Evolutionary conservation across 2,888 invertebrate genomes (phyloP), one percentile per base, ranked within the genome.

Genomic region (Lepidocyrtinus sp.): DNA sequence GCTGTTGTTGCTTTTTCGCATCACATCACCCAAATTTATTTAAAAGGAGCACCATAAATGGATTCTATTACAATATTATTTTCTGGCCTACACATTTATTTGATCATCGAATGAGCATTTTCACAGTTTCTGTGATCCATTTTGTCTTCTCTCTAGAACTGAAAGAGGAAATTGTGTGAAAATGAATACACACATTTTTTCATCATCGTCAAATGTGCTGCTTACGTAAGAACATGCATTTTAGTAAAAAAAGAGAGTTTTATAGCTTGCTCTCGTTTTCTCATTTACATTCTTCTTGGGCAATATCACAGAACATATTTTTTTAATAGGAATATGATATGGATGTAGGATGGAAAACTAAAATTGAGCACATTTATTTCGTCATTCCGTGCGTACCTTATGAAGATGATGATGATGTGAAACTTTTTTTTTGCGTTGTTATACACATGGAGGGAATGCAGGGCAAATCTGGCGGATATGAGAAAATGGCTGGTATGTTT

Each of bases 1-100:
- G n/a, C n/a, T 62, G 61, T 62, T 62, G 46, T 71, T 76, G n/a
- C n/a, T 76, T 59, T 59, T 59, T 59, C 59, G 59, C 59, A 59
- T 59, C 59, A 59, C 59, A 59, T 59, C 59, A 36, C 77, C 71
- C 77, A 77, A n/a, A 77, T 77, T 77, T 77, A 71, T 71, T 59
- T 59, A 59, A 59, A 59, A 59, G 61, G 55, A 71, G 50, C 26
- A 22, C 71, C 77, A 61, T 77, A 77, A 77, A 77, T 70, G 77
- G 77, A 65, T 61, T 71, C 55, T 71, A 62, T 46, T 46, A 59
- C 59, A n/a, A 59, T 59, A 59, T 59, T 59, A 59, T 59, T 59
- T 36, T 59, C 21, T 21, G n/a, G 59, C 59, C 59, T 59, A 59
- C 59, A 59, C 59, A 59, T 50, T 50, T 12, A 21, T 5, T 21